phyloP scores from a whole-genome alignment of 2,797 vertebrate species.

The Ispidina picta region DNA sequence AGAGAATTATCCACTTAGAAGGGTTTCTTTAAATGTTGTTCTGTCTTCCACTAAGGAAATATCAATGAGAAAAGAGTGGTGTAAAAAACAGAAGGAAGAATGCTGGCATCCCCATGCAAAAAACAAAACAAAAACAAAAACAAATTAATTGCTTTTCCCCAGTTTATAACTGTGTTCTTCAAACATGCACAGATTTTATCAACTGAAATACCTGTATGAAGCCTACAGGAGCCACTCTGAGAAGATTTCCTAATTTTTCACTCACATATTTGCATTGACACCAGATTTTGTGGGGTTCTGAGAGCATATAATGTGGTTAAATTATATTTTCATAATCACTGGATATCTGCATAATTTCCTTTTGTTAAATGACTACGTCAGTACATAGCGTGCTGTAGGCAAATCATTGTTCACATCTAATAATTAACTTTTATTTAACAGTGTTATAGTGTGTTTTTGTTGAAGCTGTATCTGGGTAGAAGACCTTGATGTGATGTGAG shows the following conservation, averaged over 20 bases:
- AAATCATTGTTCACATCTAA: not conserved
- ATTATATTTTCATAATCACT: not conserved
- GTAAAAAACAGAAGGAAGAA: not conserved
- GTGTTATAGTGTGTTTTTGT: not conserved
- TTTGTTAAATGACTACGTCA: not conserved
- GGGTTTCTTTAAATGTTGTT: not conserved
- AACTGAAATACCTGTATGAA: not conserved
- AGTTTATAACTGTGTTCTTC: not conserved
- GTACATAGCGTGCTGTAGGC: not conserved
- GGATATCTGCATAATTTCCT: conserved; percentile 20
- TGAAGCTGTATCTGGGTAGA: not conserved
- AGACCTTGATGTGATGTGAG: not conserved
- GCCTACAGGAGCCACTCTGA: not conserved
- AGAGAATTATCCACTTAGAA: not conserved
- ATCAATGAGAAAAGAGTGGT: not conserved
- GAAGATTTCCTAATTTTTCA: not conserved
- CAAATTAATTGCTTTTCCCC: not conserved
- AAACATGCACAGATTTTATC: not conserved
- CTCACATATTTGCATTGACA: not conserved
- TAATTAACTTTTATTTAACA: conserved; percentile 27
- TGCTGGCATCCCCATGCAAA: not conserved
- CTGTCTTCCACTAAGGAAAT: not conserved
- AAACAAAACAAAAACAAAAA: not conserved
- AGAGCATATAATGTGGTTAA: not conserved
- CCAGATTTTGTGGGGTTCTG: not conserved